Evolutionary conservation across 2,888 invertebrate genomes (phyloP).

Genomic region (Parascotia fuliginaria): DNA sequence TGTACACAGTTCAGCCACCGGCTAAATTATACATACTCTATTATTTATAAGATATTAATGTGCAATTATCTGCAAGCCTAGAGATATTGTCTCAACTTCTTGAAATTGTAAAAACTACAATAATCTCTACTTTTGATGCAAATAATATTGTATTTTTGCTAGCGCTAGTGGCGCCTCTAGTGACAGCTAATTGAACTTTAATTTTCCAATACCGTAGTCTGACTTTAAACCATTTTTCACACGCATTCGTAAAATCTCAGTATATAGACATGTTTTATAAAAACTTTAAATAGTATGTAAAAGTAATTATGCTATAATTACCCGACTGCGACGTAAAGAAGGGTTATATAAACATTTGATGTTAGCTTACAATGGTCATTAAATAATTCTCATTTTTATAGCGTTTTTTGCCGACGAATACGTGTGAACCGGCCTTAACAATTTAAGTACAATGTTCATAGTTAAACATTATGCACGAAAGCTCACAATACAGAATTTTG

Average conservation of each 20-base stretch:
- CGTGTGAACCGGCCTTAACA: constrained; percentile 37
- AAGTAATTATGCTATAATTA: neutral
- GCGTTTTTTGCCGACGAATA: constrained; percentile 3
- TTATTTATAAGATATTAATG: neutral
- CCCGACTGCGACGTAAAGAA: neutral
- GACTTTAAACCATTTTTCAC: constrained; percentile 7
- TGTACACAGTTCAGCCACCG: constrained; percentile 18
- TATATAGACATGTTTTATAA: constrained; percentile 8
- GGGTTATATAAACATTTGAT: neutral
- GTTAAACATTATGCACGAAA: constrained; percentile 32
- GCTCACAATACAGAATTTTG: constrained; percentile 17
- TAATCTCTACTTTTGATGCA: too few relatives aligned
- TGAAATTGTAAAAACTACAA: too few relatives aligned
- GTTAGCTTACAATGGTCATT: neutral
- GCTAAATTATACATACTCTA: neutral
- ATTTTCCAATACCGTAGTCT: neutral
- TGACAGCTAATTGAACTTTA: neutral
- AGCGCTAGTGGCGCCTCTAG: neutral
- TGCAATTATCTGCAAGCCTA: neutral
- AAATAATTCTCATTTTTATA: neutral
- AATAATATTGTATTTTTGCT: too few relatives aligned
- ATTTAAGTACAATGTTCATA: constrained; percentile 42
- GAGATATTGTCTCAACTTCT: too few relatives aligned
- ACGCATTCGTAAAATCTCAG: constrained; percentile 33
- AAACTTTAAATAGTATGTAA: neutral